A percentile compares a stretch with the other conserved stretches of the same genome.
These are phyloP conservation scores for Agriopis marginaria DNA, from an alignment of 2,888 invertebrate genomes.

Conservation along the genomic window DNA sequence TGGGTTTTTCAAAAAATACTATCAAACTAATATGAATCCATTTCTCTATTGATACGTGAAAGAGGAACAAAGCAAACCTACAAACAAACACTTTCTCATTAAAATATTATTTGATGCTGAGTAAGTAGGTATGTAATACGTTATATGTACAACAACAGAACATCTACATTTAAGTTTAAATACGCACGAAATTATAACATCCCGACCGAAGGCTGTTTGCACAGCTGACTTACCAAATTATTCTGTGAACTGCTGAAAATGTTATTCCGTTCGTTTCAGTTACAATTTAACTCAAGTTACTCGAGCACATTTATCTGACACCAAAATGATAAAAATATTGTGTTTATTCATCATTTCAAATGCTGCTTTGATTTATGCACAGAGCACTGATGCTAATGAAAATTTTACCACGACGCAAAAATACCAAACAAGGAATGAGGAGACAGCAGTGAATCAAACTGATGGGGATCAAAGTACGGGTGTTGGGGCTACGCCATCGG, in stretches of 20 bases:
- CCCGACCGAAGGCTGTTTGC: constrained; percentile 6
- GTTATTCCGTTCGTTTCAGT: constrained; percentile 8
- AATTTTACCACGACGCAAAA: constrained; percentile 7
- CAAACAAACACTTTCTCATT: too few species aligned
- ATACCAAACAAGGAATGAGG: background rate
- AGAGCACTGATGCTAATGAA: background rate
- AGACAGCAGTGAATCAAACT: background rate
- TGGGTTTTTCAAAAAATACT: too few species aligned
- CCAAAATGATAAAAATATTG: constrained; percentile 17
- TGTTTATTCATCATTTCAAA: constrained; percentile 9
- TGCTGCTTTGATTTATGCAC: constrained; percentile 8
- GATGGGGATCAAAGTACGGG: background rate
- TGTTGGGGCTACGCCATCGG: background rate
- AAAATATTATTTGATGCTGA: too few species aligned
- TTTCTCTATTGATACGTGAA: too few species aligned
- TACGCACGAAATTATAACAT: constrained; percentile 9
- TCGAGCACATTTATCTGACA: constrained; percentile 11
- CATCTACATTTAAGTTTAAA: background rate
- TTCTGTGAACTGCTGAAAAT: constrained; percentile 6
- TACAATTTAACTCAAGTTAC: constrained; percentile 25
- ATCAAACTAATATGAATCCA: too few species aligned
- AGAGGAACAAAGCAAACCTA: too few species aligned
- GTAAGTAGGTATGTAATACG: too few species aligned
- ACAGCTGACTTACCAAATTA: constrained; percentile 17
- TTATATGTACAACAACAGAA: background rate